phyloP scores from a whole-genome alignment of 2,888 invertebrate genomes.

The Latheticus oryzae region DNA sequence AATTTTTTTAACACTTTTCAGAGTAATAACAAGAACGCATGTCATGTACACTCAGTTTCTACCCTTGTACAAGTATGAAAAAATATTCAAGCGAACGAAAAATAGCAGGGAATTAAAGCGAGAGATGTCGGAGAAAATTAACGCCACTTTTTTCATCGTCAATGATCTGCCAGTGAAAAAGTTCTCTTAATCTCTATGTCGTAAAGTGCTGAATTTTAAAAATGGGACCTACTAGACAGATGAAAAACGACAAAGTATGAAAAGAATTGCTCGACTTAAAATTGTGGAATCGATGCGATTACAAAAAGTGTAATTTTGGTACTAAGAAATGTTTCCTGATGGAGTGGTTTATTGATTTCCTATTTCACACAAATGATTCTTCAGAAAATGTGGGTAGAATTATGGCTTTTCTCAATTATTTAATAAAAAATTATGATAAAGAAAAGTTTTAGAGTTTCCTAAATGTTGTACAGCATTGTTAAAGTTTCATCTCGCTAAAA shows the following conservation, averaged over 20 bases:
- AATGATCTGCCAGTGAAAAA: slow-evolving; percentile 11
- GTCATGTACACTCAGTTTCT: slow-evolving; percentile 15
- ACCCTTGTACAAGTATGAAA: slow-evolving; percentile 13
- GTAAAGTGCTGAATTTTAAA: slow-evolving; percentile 13
- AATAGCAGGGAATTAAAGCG: slow-evolving; percentile 2
- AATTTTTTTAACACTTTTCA: slow-evolving; percentile 16
- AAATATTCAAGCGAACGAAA: slow-evolving; percentile 2
- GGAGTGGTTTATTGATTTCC: too few species aligned
- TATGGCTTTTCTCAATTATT: too few species aligned
- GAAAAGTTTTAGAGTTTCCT: too few species aligned
- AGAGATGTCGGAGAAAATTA: slow-evolving; percentile 16
- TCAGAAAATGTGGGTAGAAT: too few species aligned
- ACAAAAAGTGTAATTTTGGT: too few species aligned
- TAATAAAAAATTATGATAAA: too few species aligned
- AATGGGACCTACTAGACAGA: slow-evolving; percentile 3
- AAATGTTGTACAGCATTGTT: too few species aligned
- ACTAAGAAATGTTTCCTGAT: too few species aligned
- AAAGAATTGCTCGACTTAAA: slow-evolving; percentile 1
- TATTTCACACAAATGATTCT: too few species aligned
- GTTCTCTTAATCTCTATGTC: slow-evolving; percentile 12
- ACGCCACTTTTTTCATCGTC: slow-evolving; percentile 4
- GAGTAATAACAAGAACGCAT: slow-evolving; percentile 14
- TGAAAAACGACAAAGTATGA: not conserved
- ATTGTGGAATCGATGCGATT: slow-evolving; percentile 4
- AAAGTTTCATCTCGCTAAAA: too few species aligned